A percentile compares a stretch with the other conserved stretches of the same genome.
Conservation (phyloP, 2,888 invertebrate genomes). For the Notodonta dromedarius region DNA sequence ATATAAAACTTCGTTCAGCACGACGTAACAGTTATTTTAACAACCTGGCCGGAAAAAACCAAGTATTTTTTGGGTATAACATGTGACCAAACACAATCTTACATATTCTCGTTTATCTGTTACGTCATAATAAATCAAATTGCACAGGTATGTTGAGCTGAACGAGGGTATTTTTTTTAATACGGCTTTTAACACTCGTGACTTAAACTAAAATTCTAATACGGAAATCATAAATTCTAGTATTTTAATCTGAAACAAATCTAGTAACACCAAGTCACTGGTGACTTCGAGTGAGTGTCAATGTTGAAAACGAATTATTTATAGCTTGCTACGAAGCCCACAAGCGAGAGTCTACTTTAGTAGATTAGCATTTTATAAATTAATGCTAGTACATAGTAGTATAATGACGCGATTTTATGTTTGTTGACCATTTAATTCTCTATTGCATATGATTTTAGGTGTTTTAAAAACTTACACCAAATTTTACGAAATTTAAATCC, state of each 20-base stretch:
- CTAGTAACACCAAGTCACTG: conserved; percentile 1
- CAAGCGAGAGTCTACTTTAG: not conserved
- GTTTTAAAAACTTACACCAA: not conserved
- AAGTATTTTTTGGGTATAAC: too few species aligned
- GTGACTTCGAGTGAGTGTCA: conserved; percentile 1
- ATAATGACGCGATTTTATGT: not conserved
- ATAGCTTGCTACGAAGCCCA: not conserved
- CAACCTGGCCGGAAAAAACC: not conserved
- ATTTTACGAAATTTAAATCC: not conserved
- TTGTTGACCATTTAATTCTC: not conserved
- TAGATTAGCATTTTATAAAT: not conserved
- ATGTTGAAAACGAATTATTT: not conserved
- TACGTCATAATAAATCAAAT: too few species aligned
- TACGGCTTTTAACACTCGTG: conserved; percentile 1
- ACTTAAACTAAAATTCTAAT: not conserved
- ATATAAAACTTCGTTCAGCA: not conserved
- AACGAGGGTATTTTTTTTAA: not conserved
- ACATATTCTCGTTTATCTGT: too few species aligned
- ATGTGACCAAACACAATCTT: too few species aligned
- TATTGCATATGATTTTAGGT: not conserved
- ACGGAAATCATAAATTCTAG: not conserved
- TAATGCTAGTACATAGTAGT: not conserved
- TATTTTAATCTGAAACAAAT: not conserved
- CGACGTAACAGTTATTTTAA: not conserved
- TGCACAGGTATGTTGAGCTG: not conserved